A percentile compares a stretch with the other conserved stretches of the same genome.
phyloP scores from a whole-genome alignment of 2,113 vertebrate species.

The Numenius arquata region DNA sequence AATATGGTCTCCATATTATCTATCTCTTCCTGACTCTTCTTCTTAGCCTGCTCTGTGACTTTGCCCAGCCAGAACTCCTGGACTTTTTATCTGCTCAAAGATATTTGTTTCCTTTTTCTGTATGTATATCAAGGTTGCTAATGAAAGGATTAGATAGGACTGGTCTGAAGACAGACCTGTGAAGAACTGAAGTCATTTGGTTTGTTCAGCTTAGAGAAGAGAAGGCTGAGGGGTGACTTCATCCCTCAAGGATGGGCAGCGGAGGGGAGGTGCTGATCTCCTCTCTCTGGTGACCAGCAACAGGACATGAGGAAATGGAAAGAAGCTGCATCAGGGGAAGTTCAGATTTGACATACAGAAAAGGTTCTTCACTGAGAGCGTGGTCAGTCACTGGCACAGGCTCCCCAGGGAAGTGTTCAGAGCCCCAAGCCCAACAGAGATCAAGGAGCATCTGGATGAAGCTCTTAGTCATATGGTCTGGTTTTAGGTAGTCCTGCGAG shows the following conservation, averaged over 20 bases:
- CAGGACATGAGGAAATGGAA: neutral
- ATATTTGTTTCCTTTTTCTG: neutral
- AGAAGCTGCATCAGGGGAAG: neutral
- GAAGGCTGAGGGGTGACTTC: neutral
- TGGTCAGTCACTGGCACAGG: neutral
- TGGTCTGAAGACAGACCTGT: neutral
- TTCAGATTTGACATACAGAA: neutral
- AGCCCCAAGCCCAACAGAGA: neutral
- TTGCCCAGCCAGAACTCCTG: neutral
- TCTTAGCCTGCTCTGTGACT: neutral
- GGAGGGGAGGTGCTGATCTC: neutral
- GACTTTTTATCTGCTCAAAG: neutral
- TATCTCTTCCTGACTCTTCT: neutral
- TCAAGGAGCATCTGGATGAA: neutral
- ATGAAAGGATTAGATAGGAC: neutral
- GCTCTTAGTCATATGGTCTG: neutral
- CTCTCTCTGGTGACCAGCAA: neutral
- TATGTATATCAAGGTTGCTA: neutral
- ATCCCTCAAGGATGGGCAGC: neutral
- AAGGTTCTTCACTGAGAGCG: neutral
- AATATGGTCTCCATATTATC: neutral
- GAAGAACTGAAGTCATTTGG: neutral
- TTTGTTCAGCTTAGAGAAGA: neutral
- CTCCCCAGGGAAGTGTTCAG: neutral
- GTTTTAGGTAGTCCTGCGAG: fast-evolving